Evolutionary conservation across 2,113 vertebrate species (phyloP).

Genomic region (Arenaria interpres): DNA sequence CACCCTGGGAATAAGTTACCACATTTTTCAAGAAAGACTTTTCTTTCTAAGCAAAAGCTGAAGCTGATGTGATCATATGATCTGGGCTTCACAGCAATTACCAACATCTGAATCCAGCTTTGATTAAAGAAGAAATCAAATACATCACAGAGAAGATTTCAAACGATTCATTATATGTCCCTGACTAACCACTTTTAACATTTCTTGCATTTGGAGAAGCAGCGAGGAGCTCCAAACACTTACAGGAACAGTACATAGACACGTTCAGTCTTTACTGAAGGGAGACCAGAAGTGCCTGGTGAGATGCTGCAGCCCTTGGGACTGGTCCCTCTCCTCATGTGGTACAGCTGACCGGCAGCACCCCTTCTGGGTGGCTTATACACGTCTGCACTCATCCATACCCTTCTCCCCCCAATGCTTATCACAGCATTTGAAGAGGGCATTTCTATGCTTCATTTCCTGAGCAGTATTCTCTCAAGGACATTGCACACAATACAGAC

Average conservation of each 20-base stretch:
- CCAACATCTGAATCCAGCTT: neutral
- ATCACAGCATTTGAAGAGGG: neutral
- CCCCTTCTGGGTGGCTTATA: rapidly evolving
- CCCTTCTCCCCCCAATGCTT: rapidly evolving
- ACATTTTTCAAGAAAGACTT: neutral
- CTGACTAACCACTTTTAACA: neutral
- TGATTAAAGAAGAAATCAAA: neutral
- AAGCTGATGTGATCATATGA: neutral
- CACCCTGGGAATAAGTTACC: neutral
- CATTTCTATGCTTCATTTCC: neutral
- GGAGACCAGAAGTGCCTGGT: neutral
- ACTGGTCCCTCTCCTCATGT: rapidly evolving
- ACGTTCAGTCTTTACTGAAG: neutral
- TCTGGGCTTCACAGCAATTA: neutral
- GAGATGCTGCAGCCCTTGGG: neutral
- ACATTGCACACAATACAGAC: neutral
- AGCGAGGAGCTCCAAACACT: neutral
- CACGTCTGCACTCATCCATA: rapidly evolving
- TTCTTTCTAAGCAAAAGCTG: neutral
- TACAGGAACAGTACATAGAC: neutral
- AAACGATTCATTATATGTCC: rapidly evolving
- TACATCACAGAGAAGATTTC: neutral
- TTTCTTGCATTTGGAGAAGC: neutral
- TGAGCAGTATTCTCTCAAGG: neutral
- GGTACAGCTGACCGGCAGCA: neutral